Evolutionary conservation across 2,113 vertebrate species (phyloP).

Genomic region (Dolichotis patagonum): DNA sequence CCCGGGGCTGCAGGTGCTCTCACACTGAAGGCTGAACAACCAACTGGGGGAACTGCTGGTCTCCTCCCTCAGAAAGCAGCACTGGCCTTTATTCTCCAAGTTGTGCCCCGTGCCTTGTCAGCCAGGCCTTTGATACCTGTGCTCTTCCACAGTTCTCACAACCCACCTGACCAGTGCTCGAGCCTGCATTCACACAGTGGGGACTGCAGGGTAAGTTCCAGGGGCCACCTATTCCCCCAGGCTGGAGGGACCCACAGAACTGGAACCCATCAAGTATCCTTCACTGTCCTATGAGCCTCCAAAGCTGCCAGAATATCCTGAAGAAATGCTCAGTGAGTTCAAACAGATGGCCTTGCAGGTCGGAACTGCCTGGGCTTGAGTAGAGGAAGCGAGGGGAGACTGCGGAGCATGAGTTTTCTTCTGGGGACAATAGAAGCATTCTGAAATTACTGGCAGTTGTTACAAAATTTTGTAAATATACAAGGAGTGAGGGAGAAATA

Average conservation of each 20-base stretch:
- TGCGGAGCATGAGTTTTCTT: accelerated
- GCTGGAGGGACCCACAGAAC: too few species aligned
- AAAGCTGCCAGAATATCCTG: neutral
- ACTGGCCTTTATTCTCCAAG: neutral
- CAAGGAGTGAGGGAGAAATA: neutral
- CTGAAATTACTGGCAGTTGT: neutral
- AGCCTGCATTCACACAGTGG: accelerated
- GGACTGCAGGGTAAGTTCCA: neutral
- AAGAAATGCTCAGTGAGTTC: neutral
- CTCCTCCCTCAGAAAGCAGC: neutral
- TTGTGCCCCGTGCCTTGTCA: neutral
- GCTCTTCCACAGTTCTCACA: accelerated
- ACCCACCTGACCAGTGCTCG: too few species aligned
- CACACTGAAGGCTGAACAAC: neutral
- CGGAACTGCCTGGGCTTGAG: too few species aligned
- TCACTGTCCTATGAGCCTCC: accelerated
- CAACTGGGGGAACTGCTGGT: neutral
- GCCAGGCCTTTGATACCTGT: accelerated
- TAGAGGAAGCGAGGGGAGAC: accelerated
- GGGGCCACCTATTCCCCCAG: neutral
- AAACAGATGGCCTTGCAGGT: too few species aligned
- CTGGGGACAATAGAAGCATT: neutral
- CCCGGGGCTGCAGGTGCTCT: neutral
- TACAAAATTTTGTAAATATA: accelerated
- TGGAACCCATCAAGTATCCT: neutral